Percentiles rank a stretch among this genome's conserved stretches.
These are phyloP conservation scores for Dinoponera quadriceps DNA, from an alignment of 1,140 invertebrate species.

Conservation along the genomic window DNA sequence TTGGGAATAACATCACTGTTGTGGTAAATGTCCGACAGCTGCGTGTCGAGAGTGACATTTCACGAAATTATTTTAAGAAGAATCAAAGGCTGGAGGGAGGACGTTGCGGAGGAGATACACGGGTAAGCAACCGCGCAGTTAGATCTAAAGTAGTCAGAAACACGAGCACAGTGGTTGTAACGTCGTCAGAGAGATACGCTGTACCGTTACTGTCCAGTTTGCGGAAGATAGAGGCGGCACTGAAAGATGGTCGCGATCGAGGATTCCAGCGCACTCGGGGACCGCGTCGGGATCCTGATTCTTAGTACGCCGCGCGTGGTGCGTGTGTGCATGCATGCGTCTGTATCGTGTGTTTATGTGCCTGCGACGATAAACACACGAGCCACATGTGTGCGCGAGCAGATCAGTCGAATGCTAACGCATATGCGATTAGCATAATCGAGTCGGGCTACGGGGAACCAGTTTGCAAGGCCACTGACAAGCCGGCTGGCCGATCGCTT, in stretches of 20 bases:
- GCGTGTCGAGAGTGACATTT: not conserved
- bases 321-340: not conserved
- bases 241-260: constrained; percentile 72
- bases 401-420: constrained; percentile 82
- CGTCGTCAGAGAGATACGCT: constrained; percentile 28
- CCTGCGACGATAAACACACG: constrained; percentile 74
- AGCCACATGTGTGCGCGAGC: constrained; percentile 63
- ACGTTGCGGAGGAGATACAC: not conserved
- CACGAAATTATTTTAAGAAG: no score
- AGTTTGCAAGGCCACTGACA: constrained; percentile 85
- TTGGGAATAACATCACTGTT: not conserved
- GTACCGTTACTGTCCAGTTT: constrained; percentile 71
- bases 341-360: not conserved
- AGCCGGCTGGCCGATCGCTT: constrained; percentile 80
- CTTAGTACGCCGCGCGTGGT: not conserved
- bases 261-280: constrained; percentile 55
- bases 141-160: constrained; percentile 29
- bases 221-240: constrained; percentile 66
- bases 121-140: not conserved
- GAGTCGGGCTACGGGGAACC: constrained; percentile 82
- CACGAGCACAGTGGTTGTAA: not conserved
- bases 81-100: not conserved
- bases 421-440: constrained; percentile 85
- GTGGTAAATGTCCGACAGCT: not conserved
- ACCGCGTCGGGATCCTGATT: constrained; percentile 53